Evolutionary conservation across 2,797 vertebrate species (phyloP), one percentile per base, ranked within the genome.

Genomic region (Galagoides demidoff): DNA sequence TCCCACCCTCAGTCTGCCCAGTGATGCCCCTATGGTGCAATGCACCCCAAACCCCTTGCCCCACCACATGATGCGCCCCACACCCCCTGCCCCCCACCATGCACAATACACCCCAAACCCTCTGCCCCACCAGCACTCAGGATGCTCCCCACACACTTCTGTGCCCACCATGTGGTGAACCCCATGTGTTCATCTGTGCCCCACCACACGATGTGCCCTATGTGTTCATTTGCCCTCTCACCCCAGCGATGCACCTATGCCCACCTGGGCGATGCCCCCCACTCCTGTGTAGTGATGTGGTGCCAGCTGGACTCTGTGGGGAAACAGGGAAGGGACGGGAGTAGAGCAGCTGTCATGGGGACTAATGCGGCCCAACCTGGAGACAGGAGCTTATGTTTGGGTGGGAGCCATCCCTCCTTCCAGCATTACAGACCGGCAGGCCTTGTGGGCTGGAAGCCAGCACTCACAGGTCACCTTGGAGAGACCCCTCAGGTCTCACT

Each of bases 281-380:
- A 14, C 55, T 52, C 49, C 49, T 52, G 16, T 52, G 49, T 52
- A 52, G 49, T 4, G 84, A 85, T 37, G 1, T 7, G 76, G 82
- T 0, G 0, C 94, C 93, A 96, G 95, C 96, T 93, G 96, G 96
- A 97, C 64, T 61, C 61, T 31, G 70, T 45, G 77, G 95, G 76
- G 95, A 71, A 74, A 45, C 8, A 27, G 66, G 86, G 61, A 7
- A 73, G 88, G 82, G 76, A 49, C 43, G 37, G 31, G 37, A 85
- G 93, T 6, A 29, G 87, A 57, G 84, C 55, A 49, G 37, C 1
- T 0, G 85, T 89, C 37, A 7, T 0, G 10, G 92, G 37, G 70
- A 94, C 49, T 52, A 52, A 52, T 14, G 3, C 49, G 14, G 49
- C 14, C 49, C 49, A 16, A 52, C 14, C 49, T 52, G 49, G 14